phyloP scores from a whole-genome alignment of 2,113 vertebrate species.

The Ceyx margarethae region DNA sequence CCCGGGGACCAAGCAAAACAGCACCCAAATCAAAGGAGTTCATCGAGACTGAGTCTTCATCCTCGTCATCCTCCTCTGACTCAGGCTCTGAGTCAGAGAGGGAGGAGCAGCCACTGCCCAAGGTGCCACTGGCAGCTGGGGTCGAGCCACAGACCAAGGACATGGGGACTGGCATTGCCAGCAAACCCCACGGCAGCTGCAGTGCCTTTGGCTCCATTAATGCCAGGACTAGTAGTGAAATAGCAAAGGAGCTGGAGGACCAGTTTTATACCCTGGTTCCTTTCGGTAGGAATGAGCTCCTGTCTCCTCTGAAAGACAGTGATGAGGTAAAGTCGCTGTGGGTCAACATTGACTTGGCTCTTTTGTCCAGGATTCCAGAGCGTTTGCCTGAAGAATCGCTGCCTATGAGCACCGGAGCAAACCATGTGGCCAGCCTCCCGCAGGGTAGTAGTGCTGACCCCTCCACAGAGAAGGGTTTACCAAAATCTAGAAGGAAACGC shows the following conservation, averaged over 20 bases:
- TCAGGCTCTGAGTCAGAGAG: constrained; percentile 82
- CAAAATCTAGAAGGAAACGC: constrained; percentile 89
- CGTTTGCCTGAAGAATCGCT: constrained; percentile 72
- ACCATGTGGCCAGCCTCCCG: constrained; percentile 70
- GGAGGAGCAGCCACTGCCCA: constrained; percentile 74
- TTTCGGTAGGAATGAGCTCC: constrained; percentile 88
- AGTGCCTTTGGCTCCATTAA: constrained; percentile 72
- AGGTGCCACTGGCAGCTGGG: constrained; percentile 60
- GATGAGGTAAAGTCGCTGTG: constrained; percentile 89
- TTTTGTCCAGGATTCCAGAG: constrained; percentile 90
- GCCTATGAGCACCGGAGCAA: constrained; percentile 71
- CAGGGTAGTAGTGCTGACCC: constrained; percentile 57
- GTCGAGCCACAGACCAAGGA: constrained; percentile 75
- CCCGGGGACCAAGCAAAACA: constrained; percentile 66
- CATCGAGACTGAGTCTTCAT: constrained; percentile 78
- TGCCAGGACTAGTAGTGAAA: constrained; percentile 77
- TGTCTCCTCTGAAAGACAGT: constrained; percentile 76
- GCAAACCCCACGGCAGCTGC: constrained; percentile 45
- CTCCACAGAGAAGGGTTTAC: constrained; percentile 72
- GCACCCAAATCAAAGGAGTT: constrained; percentile 76
- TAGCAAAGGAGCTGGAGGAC: constrained; percentile 80
- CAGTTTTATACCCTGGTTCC: constrained; percentile 95
- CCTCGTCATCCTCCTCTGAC: constrained; percentile 78
- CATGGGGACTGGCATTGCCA: neutral
- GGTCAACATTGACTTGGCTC: constrained; percentile 94